phyloP scores from a whole-genome alignment of 2,797 vertebrate species.

The Luscinia megarhynchos region DNA sequence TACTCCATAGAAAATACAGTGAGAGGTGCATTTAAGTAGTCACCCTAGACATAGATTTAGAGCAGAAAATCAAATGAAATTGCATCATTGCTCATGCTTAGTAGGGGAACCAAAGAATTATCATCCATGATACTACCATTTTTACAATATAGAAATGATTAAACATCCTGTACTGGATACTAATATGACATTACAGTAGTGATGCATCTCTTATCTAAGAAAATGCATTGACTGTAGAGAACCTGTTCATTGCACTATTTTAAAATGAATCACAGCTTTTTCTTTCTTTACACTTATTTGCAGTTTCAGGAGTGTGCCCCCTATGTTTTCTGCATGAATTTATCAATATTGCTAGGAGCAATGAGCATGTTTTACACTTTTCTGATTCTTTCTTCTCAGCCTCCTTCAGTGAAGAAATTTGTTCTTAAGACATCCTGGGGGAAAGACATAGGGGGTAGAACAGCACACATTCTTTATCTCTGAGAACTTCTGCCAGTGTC shows the following conservation, averaged over 20 bases:
- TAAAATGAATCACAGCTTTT: neutral
- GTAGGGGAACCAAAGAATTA: neutral
- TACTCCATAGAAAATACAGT: neutral
- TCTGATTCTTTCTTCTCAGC: neutral
- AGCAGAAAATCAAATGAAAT: slow-evolving; percentile 2
- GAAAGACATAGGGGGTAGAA: neutral
- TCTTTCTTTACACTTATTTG: neutral
- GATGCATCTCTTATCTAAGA: neutral
- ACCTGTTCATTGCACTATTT: neutral
- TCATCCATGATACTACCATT: neutral
- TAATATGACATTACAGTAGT: neutral
- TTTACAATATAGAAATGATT: neutral
- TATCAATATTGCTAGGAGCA: neutral
- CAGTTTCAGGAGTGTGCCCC: neutral
- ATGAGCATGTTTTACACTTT: neutral
- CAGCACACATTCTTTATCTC: neutral
- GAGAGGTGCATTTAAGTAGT: neutral
- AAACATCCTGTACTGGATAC: neutral
- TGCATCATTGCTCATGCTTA: neutral
- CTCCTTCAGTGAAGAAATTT: neutral
- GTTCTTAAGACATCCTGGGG: neutral
- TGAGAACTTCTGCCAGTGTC: neutral
- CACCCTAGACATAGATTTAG: neutral
- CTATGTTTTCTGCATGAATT: neutral
- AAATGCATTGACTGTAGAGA: neutral